These are phyloP conservation scores for Nansenia antarctica DNA, from an alignment of 2,113 vertebrate species.

Conservation along the genomic window DNA sequence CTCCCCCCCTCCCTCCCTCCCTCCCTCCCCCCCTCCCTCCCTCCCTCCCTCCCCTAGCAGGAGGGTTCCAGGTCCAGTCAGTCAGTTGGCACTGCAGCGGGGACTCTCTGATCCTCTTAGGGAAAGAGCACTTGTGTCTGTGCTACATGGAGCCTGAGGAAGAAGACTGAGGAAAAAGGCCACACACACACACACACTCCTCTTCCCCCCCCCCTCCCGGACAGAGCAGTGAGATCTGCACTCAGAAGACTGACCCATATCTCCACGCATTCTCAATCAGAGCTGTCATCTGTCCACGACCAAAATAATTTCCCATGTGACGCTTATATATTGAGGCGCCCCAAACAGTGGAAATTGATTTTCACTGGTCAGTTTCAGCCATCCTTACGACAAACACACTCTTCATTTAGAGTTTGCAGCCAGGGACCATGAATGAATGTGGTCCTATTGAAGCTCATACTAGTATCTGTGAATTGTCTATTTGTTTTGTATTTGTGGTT, in stretches of 20 bases:
- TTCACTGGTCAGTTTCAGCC: background rate
- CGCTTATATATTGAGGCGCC: background rate
- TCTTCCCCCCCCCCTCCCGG: too few relatives aligned
- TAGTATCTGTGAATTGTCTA: conserved; percentile 37
- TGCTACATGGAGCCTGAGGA: conserved; percentile 84
- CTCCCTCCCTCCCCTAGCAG: conserved; percentile 58
- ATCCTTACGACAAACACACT: background rate
- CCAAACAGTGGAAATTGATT: background rate
- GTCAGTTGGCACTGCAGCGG: conserved; percentile 85
- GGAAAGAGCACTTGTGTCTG: conserved; percentile 91
- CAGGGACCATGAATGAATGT: conserved; percentile 9
- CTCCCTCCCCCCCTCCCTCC: background rate
- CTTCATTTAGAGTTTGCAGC: too few relatives aligned
- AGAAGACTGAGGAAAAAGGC: conserved; percentile 16
- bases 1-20: too few relatives aligned
- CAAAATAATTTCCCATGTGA: background rate
- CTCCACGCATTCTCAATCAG: background rate
- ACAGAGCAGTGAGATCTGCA: background rate
- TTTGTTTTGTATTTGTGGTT: conserved; percentile 40
- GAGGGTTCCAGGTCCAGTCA: conserved; percentile 83
- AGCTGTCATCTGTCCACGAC: background rate
- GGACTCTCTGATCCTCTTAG: conserved; percentile 80
- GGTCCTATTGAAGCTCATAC: conserved; percentile 15
- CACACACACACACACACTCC: conserved; percentile 4
- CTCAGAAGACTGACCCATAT: background rate